Percentiles rank a stretch among this genome's conserved stretches.
Evolutionary conservation across 2,888 invertebrate genomes (phyloP).

Genomic region (Watsonalla binaria): DNA sequence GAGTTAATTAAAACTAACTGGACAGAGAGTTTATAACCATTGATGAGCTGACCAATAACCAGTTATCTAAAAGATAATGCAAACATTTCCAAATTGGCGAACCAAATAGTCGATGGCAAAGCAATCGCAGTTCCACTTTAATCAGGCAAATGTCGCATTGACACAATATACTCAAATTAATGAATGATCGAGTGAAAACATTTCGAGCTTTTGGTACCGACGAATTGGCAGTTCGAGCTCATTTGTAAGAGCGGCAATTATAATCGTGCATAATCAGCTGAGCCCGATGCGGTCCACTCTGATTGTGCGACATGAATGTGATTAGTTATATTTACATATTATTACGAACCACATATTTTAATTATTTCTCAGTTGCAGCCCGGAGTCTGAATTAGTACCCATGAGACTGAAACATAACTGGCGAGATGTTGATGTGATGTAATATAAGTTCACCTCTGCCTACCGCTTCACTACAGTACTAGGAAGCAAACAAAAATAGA

Average conservation of each 20-base stretch:
- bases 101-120: constrained; percentile 25
- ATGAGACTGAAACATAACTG: no score
- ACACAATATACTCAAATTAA: constrained; percentile 74
- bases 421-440: no score
- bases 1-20: no score
- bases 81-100: constrained; percentile 12
- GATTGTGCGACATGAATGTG: constrained; percentile 23
- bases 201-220: constrained; percentile 42
- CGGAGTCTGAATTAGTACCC: no score
- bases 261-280: constrained; percentile 64
- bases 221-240: constrained; percentile 57
- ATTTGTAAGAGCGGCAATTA: constrained; percentile 73
- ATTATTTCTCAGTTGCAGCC: no score
- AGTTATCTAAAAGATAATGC: constrained; percentile 7
- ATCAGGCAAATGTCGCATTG: constrained; percentile 57
- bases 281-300: constrained; percentile 37
- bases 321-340: constrained; percentile 22
- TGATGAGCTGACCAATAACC: neutral
- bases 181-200: constrained; percentile 67
- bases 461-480: no score
- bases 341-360: constrained; percentile 8
- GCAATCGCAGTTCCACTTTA: constrained; percentile 40
- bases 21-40: neutral
- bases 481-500: no score
- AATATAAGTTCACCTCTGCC: no score